Percentiles rank a stretch among this genome's conserved stretches.
phyloP scores from a whole-genome alignment of 1,140 invertebrate species.

The Ceratina japonica region DNA sequence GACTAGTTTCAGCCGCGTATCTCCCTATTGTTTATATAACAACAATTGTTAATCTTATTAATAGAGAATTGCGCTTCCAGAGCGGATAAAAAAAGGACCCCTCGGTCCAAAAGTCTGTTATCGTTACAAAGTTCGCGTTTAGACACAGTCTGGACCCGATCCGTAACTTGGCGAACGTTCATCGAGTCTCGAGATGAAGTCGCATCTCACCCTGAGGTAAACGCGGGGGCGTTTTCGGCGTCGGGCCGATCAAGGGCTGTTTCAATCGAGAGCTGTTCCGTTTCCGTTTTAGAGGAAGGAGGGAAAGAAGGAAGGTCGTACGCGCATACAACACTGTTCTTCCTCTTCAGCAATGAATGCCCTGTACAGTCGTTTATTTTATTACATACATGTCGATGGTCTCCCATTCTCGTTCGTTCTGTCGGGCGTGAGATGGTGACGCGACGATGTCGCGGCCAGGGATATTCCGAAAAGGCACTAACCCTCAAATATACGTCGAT shows the following conservation, averaged over 20 bases:
- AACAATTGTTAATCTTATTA: neutral
- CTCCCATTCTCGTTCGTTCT: conserved; percentile 27
- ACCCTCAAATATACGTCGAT: conserved; percentile 60
- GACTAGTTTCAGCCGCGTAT: conserved; percentile 23
- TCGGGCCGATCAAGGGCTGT: too few relatives aligned
- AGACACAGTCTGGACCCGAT: conserved; percentile 33
- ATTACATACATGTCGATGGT: conserved; percentile 37
- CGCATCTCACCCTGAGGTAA: neutral
- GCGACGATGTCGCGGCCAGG: conserved; percentile 45
- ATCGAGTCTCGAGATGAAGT: neutral
- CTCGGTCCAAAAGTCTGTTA: neutral
- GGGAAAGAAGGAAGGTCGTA: conserved; percentile 33
- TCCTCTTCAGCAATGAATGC: conserved; percentile 55
- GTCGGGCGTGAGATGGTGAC: conserved; percentile 21
- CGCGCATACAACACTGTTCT: conserved; percentile 26
- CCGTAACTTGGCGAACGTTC: conserved; percentile 1
- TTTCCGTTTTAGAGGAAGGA: conserved; percentile 5
- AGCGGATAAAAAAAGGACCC: neutral
- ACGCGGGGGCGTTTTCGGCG: too few relatives aligned
- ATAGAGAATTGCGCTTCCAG: neutral
- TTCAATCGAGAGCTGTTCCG: too few relatives aligned
- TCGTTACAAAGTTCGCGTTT: neutral
- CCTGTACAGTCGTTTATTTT: conserved; percentile 56
- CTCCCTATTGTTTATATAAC: neutral
- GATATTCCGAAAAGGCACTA: conserved; percentile 72